Evolutionary conservation across 2,113 vertebrate genomes (phyloP).

Genomic region (Alexandromys fortis): DNA sequence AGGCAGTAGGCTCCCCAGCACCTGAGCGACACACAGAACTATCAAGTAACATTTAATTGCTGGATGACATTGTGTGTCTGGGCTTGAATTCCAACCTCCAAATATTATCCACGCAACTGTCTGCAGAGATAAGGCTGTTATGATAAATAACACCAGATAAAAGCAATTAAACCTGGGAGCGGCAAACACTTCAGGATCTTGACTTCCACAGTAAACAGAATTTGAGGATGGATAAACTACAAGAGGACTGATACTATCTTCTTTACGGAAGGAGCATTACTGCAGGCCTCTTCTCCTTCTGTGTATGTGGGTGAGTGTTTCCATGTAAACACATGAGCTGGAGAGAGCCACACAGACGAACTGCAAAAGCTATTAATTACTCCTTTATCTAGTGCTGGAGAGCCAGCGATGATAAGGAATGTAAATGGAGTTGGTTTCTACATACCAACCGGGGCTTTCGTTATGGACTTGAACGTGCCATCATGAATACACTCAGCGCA

Average conservation of each 20-base stretch:
- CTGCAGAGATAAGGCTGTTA: constrained; percentile 83
- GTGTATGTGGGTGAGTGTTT: constrained; percentile 24
- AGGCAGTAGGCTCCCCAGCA: constrained; percentile 80
- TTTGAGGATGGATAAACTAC: constrained; percentile 51
- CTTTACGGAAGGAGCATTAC: constrained; percentile 39
- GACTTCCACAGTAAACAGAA: constrained; percentile 76
- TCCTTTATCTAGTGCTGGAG: constrained; percentile 30
- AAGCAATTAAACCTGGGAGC: constrained; percentile 82
- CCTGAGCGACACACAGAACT: constrained; percentile 86
- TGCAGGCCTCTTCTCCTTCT: constrained; percentile 34
- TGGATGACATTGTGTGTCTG: constrained; percentile 81
- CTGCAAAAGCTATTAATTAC: constrained; percentile 66
- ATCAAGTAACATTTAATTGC: constrained; percentile 89
- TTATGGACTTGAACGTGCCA: constrained; percentile 44
- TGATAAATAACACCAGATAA: constrained; percentile 84
- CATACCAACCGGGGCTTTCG: constrained; percentile 50
- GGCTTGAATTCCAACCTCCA: constrained; percentile 85
- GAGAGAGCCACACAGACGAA: constrained; percentile 49
- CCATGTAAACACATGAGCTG: constrained; percentile 52
- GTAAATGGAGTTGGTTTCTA: constrained; percentile 52
- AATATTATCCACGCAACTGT: constrained; percentile 84
- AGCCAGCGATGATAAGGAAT: constrained; percentile 55
- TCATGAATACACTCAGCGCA: not conserved
- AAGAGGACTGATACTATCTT: constrained; percentile 63
- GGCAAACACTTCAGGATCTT: constrained; percentile 73